Conservation (phyloP, 1,140 invertebrate genomes). For the Carcinoscorpius rotundicauda region DNA sequence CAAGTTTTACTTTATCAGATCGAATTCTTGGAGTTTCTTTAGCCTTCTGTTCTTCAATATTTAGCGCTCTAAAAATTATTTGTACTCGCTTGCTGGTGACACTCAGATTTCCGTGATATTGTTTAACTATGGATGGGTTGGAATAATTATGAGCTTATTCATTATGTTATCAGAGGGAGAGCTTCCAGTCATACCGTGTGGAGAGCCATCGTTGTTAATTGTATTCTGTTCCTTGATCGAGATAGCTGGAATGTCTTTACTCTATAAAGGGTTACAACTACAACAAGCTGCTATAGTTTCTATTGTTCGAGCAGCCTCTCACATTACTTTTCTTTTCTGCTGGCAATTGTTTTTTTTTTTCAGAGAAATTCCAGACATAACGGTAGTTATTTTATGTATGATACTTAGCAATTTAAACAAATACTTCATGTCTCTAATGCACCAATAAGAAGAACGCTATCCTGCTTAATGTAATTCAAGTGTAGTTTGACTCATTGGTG, state of each 20-base stretch:
- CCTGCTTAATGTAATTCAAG: no score
- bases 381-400: conserved; percentile 69
- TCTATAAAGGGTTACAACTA: conserved; percentile 69
- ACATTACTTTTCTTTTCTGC: conserved; percentile 80
- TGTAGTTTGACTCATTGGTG: no score
- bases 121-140: conserved; percentile 39
- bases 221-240: conserved; percentile 69
- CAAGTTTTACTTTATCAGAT: no score
- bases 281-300: conserved; percentile 80
- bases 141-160: conserved; percentile 60
- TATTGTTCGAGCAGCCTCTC: conserved; percentile 62
- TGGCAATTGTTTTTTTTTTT: conserved; percentile 56
- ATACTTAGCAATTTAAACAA: conserved; percentile 66
- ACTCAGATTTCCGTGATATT: conserved; percentile 51
- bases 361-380: conserved; percentile 62
- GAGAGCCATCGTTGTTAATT: conserved; percentile 59
- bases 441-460: no score
- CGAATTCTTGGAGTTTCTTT: no score
- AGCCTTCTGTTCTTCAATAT: no score
- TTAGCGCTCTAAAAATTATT: no score
- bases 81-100: no score
- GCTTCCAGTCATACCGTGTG: conserved; percentile 65
- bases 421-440: conserved; percentile 50
- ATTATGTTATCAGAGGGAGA: conserved; percentile 61
- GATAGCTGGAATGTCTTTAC: conserved; percentile 71